Percentiles rank a stretch among this genome's conserved stretches.
These are phyloP conservation scores for Diadromus collaris DNA, from an alignment of 2,888 invertebrate genomes.

Conservation along the genomic window DNA sequence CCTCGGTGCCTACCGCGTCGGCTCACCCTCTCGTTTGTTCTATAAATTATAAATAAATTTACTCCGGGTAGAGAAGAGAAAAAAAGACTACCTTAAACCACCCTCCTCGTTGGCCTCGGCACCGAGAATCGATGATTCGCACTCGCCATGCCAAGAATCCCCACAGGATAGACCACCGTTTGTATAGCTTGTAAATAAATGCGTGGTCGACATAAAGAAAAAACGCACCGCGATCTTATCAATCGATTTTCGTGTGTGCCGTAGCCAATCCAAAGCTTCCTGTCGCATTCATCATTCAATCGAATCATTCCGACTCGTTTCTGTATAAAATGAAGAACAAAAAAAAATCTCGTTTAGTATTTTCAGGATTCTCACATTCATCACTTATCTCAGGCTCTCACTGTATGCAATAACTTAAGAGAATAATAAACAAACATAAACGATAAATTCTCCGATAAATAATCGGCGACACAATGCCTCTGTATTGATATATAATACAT, in stretches of 20 bases:
- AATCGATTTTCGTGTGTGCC: slow-evolving; percentile 4
- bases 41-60: slow-evolving; percentile 61
- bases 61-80: slow-evolving; percentile 31
- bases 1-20: slow-evolving; percentile 47
- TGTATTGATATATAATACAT: not conserved
- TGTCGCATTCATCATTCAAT: not conserved
- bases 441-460: not conserved
- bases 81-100: slow-evolving; percentile 5
- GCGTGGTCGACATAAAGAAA: not conserved
- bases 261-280: slow-evolving; percentile 11
- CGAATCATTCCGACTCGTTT: not conserved
- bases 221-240: not conserved
- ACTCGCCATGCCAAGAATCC: slow-evolving; percentile 37
- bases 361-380: not conserved
- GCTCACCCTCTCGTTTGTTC: slow-evolving; percentile 52
- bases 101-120: slow-evolving; percentile 54
- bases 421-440: not conserved
- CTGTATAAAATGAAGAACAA: not conserved
- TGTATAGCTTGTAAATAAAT: slow-evolving; percentile 20
- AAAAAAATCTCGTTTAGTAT: not conserved
- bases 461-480: slow-evolving; percentile 11
- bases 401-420: not conserved
- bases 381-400: slow-evolving; percentile 6
- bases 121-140: slow-evolving; percentile 52
- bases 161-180: slow-evolving; percentile 33